Percentiles rank a stretch among this genome's conserved stretches.
Evolutionary conservation across 2,113 vertebrate species (phyloP).

Genomic region (Tringa solitaria): DNA sequence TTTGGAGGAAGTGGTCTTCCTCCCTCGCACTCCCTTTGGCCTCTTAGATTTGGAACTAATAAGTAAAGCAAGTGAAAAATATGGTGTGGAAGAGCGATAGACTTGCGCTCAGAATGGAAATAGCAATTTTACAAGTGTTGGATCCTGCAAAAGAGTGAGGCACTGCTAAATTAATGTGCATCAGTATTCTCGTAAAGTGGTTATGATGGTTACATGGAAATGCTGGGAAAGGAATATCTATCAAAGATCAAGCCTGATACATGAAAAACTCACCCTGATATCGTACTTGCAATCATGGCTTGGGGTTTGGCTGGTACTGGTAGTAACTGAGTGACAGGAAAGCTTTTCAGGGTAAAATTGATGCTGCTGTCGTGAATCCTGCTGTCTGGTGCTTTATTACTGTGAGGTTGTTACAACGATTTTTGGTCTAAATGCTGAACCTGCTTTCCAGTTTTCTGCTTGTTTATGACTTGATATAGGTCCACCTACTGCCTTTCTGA

Average conservation of each 20-base stretch:
- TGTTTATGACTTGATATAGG: neutral
- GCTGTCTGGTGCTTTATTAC: neutral
- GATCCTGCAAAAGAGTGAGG: neutral
- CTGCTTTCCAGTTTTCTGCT: neutral
- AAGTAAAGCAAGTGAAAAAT: neutral
- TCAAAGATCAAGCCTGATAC: neutral
- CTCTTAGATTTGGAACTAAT: neutral
- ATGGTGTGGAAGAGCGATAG: accelerated
- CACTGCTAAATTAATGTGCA: neutral
- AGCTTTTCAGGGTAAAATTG: neutral
- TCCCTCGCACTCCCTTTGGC: neutral
- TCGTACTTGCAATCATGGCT: neutral
- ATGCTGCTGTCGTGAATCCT: neutral
- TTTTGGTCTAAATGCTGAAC: neutral
- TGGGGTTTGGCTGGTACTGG: neutral
- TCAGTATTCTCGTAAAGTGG: neutral
- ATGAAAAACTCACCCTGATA: neutral
- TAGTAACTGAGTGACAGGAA: neutral
- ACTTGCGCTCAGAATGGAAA: neutral
- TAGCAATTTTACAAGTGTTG: neutral
- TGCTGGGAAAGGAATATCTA: neutral
- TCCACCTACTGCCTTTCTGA: neutral
- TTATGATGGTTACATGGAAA: neutral
- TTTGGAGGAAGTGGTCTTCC: neutral
- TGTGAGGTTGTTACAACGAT: no score